These are phyloP conservation scores for Phrynosoma platyrhinos DNA, from an alignment of 2,113 vertebrate species.

Conservation along the genomic window DNA sequence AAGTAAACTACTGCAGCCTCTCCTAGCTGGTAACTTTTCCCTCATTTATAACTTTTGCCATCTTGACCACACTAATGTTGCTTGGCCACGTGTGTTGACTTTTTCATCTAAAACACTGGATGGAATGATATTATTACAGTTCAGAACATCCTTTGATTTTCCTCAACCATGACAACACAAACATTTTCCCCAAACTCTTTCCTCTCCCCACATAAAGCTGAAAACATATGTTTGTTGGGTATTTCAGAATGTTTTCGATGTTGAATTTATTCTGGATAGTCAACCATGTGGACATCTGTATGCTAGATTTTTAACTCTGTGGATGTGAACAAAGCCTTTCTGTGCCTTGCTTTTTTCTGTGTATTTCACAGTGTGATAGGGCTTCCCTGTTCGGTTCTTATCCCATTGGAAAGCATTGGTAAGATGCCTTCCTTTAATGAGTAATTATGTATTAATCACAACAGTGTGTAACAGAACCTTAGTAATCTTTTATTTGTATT, in stretches of 20 bases:
- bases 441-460: background rate
- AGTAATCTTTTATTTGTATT: background rate
- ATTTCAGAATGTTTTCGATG: background rate
- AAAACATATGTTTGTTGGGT: background rate
- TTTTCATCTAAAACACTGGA: no score
- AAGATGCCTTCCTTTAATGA: background rate
- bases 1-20: no score
- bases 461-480: background rate
- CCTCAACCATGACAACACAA: background rate
- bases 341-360: background rate
- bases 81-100: no score
- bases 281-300: background rate
- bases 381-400: background rate
- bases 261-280: background rate
- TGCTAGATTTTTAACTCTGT: background rate
- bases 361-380: background rate
- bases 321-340: background rate
- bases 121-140: no score
- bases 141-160: background rate
- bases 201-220: background rate
- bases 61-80: no score
- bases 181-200: no score
- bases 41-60: no score
- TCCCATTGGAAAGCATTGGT: background rate
- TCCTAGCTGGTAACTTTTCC: no score